These are phyloP conservation scores for Hemichromis elongatus DNA, from an alignment of 2,113 vertebrate genomes.

Conservation along the genomic window DNA sequence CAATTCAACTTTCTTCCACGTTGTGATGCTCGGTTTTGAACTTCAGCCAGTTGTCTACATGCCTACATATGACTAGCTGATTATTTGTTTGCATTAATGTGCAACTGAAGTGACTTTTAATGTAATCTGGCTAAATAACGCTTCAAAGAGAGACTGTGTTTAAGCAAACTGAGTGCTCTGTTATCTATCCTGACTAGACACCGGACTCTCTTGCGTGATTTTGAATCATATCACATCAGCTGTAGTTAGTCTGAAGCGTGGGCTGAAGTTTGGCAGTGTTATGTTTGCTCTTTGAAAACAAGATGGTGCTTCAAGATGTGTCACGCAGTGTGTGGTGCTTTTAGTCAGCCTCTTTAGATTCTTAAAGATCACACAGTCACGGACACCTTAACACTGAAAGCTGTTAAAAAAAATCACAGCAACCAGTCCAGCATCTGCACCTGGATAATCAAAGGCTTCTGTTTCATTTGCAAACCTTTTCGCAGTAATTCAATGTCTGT, in stretches of 20 bases:
- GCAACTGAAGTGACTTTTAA: not conserved
- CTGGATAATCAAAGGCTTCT: not conserved
- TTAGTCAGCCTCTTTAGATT: not conserved
- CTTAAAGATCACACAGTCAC: not conserved
- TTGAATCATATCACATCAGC: conserved; percentile 4
- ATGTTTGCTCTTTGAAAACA: conserved; percentile 4
- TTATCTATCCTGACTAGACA: not conserved
- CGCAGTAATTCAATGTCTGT: not conserved
- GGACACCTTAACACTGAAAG: not conserved
- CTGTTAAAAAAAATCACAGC: not conserved
- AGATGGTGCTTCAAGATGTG: not conserved
- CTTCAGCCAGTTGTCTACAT: not conserved
- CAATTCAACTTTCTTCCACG: not conserved
- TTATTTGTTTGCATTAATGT: not conserved
- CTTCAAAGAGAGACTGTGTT: not conserved
- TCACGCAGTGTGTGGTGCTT: not conserved
- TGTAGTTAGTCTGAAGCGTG: not conserved
- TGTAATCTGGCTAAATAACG: not conserved
- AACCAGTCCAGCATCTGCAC: not conserved
- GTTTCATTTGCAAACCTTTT: not conserved
- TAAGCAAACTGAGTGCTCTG: not conserved
- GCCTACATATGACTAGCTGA: not conserved
- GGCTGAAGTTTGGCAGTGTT: not conserved
- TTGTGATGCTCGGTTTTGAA: not conserved
- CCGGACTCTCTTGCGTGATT: not conserved